These are phyloP conservation scores for Spodoptera picta DNA, from an alignment of 2,888 invertebrate genomes.

Conservation along the genomic window DNA sequence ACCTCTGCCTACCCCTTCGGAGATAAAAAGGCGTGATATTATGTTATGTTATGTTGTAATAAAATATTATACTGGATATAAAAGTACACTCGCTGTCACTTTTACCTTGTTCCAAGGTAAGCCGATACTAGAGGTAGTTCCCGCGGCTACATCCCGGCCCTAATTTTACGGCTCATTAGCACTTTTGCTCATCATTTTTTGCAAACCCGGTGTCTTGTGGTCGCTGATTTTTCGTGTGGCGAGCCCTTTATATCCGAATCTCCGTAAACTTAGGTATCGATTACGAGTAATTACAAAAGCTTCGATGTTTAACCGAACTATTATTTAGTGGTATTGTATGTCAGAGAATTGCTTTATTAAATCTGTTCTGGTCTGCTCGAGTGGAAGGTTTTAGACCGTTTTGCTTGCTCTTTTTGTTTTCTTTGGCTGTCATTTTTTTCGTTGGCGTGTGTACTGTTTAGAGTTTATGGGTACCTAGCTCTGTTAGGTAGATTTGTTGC, in stretches of 20 bases:
- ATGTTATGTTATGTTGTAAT: too few species aligned
- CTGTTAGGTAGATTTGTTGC: background rate
- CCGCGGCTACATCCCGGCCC: conserved; percentile 75
- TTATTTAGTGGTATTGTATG: conserved; percentile 52
- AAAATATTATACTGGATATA: too few species aligned
- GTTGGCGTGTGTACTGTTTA: too few species aligned
- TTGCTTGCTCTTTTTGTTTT: conserved; percentile 8
- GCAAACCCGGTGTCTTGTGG: conserved; percentile 74
- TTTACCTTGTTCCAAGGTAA: conserved; percentile 64
- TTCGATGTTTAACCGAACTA: conserved; percentile 38
- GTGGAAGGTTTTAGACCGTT: conserved; percentile 34
- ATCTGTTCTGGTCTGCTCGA: conserved; percentile 27
- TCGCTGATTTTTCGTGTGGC: conserved; percentile 57
- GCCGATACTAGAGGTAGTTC: conserved; percentile 71
- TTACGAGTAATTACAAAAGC: conserved; percentile 55
- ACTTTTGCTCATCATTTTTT: conserved; percentile 80
- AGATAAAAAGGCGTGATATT: too few species aligned
- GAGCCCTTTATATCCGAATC: conserved; percentile 67
- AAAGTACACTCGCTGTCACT: conserved; percentile 35
- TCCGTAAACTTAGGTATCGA: conserved; percentile 66
- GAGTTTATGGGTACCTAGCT: background rate
- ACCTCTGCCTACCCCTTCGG: too few species aligned
- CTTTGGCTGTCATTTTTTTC: background rate
- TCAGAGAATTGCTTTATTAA: conserved; percentile 48
- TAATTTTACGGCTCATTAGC: conserved; percentile 86